Base-by-base conservation (phyloP, 1,140 invertebrate genomes). In the Aphaenogaster rudis region DNA sequence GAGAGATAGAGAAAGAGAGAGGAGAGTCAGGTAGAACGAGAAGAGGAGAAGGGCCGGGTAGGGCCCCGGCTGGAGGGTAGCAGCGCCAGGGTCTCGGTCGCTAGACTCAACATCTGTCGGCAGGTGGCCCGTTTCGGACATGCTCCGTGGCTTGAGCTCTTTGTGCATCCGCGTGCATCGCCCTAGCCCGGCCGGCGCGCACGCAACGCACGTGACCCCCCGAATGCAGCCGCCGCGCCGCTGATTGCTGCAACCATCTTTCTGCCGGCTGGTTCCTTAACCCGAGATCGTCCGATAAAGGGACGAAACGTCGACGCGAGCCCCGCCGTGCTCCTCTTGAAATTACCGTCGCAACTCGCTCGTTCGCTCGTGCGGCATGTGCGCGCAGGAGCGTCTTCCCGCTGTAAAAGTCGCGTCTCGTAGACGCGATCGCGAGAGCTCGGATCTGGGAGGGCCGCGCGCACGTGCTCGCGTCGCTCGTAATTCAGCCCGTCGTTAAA, bases 61-160 rank as follows among this genome's bases (percentile, higher is more conserved):
- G 85, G 69, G 71, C 67, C 77, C 57, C 39, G 66, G 17, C 48
- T 79, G 57, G 82, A 85, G 84, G 79, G 80, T 88, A 91, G 72
- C 77, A 74, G 85, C 86, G 61, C 81, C 88, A 33, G 80, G 86
- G 86, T 88, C 88, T 88, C 82, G 86, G 88, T 64, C 82, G 91
- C 82, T 91, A 92, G 91, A 93, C 72, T 85, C 87, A 93, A 94
- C 93, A 94, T 93, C 93, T 94, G 93, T 93, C 93, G 93, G 92
- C 93, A 94, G 93, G 93, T 94, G 93, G 92, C 87, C 91, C 82
- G 88, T 91, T 91, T 92, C 88, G 88, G 86, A 89, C 86, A 89
- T 89, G 89, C 89, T 92, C 79, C 90, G 88, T 92, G 88, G 88
- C 87, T 84, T 88, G 86, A 74, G 91, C 87, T 88, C 91, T 90